phyloP scores from a whole-genome alignment of 1,140 invertebrate species.

The Ephestia elutella region DNA sequence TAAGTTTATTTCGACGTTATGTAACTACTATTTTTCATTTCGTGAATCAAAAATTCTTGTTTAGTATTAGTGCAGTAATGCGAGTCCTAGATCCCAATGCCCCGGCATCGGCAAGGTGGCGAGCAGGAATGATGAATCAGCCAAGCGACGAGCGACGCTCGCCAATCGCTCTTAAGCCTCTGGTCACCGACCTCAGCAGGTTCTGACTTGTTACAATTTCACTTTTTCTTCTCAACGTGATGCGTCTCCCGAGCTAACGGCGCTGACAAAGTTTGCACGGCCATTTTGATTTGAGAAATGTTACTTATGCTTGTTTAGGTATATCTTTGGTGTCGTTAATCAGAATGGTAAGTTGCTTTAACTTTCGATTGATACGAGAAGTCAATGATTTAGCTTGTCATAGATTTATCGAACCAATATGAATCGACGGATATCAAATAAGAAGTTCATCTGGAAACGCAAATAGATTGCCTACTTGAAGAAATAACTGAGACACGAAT shows the following conservation, averaged over 20 bases:
- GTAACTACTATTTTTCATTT: too few species aligned
- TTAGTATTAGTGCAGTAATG: neutral
- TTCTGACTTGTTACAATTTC: constrained; percentile 68
- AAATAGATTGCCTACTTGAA: neutral
- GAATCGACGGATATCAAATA: too few species aligned
- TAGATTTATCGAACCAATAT: too few species aligned
- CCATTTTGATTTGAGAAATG: neutral
- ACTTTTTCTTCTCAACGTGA: constrained; percentile 50
- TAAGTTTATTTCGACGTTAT: too few species aligned
- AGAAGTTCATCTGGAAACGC: too few species aligned
- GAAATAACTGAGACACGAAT: neutral
- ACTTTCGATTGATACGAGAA: too few species aligned
- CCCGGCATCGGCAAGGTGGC: constrained; percentile 27
- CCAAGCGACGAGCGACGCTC: constrained; percentile 35
- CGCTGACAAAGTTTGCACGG: constrained; percentile 4
- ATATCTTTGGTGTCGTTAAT: too few species aligned
- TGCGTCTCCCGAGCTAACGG: neutral
- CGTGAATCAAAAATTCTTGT: too few species aligned
- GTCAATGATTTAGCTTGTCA: too few species aligned
- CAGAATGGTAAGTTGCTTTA: too few species aligned
- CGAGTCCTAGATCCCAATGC: constrained; percentile 15
- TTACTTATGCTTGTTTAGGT: too few species aligned
- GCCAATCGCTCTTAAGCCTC: constrained; percentile 44
- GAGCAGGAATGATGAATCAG: constrained; percentile 56
- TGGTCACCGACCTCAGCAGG: constrained; percentile 67